These are phyloP conservation scores for Phyllotreta striolata DNA, from an alignment of 2,888 invertebrate genomes.

Conservation along the genomic window DNA sequence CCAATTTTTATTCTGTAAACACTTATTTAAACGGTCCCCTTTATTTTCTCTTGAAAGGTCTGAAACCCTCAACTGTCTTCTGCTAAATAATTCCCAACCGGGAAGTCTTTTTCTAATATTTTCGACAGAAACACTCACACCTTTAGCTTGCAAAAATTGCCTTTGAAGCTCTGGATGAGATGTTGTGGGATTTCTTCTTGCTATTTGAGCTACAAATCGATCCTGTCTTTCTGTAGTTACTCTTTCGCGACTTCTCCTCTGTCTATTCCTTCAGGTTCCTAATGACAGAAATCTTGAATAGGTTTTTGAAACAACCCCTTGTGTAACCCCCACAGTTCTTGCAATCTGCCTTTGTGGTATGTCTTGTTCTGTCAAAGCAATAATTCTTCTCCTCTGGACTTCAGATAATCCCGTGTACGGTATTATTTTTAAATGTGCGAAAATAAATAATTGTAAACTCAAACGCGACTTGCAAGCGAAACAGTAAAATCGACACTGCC, in stretches of 20 bases:
- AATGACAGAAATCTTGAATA: neutral
- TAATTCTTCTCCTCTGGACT: neutral
- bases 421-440: no score
- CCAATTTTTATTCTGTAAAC: slow-evolving; percentile 26
- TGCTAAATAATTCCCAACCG: slow-evolving; percentile 21
- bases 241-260: neutral
- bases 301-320: slow-evolving; percentile 1
- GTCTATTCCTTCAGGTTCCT: no score
- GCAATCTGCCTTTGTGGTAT: neutral
- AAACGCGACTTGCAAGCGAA: no score
- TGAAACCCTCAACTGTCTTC: slow-evolving; percentile 25
- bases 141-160: slow-evolving; percentile 2
- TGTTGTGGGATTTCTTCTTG: neutral
- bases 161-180: slow-evolving; percentile 8
- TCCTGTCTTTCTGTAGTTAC: neutral
- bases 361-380: slow-evolving; percentile 2
- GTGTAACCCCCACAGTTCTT: neutral
- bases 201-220: slow-evolving; percentile 2
- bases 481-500: neutral
- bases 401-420: no score
- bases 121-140: slow-evolving; percentile 14
- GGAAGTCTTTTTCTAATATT: slow-evolving; percentile 11
- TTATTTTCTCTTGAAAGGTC: slow-evolving; percentile 21
- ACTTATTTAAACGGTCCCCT: slow-evolving; percentile 28
- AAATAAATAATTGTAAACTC: no score